Percentiles rank a stretch among this genome's conserved stretches.
Evolutionary conservation across 2,888 invertebrate species (phyloP).

Genomic region (Lasiommata megera): DNA sequence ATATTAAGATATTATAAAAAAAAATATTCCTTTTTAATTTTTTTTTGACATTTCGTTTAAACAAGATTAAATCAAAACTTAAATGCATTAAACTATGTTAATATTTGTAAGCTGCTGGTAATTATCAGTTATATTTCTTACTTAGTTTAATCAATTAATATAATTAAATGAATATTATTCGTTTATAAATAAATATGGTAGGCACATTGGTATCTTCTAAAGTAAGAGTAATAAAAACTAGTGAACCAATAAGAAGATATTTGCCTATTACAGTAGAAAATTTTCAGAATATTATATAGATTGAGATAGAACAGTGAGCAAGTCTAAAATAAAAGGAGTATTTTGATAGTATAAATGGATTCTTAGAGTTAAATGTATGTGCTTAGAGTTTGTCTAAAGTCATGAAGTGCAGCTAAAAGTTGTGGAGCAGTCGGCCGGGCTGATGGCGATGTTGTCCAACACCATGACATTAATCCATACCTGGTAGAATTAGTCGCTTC

Average conservation of each 20-base stretch:
- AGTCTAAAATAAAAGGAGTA: not conserved
- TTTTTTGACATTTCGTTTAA: no score
- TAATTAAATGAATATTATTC: conserved; percentile 17
- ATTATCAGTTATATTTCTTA: not conserved
- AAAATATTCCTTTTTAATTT: no score
- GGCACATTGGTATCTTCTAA: conserved; percentile 47
- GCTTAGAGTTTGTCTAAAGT: conserved; percentile 86
- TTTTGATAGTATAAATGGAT: not conserved
- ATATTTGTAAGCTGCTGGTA: not conserved
- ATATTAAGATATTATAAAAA: no score
- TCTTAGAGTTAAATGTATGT: conserved; percentile 80
- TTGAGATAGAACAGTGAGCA: conserved; percentile 36
- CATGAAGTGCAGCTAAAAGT: conserved; percentile 86
- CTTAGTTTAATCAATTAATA: not conserved
- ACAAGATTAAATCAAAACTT: no score
- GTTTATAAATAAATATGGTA: conserved; percentile 45
- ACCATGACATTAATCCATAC: conserved; percentile 88
- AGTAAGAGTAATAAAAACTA: conserved; percentile 14
- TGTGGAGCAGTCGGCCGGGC: conserved; percentile 86
- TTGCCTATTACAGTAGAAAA: not conserved
- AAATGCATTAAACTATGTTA: not conserved
- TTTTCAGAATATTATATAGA: conserved; percentile 23
- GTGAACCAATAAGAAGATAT: conserved; percentile 7
- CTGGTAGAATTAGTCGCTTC: conserved; percentile 53
- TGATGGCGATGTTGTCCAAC: conserved; percentile 84